phyloP scores from a whole-genome alignment of 2,888 invertebrate genomes.

The Caenorhabditis panamensis region DNA sequence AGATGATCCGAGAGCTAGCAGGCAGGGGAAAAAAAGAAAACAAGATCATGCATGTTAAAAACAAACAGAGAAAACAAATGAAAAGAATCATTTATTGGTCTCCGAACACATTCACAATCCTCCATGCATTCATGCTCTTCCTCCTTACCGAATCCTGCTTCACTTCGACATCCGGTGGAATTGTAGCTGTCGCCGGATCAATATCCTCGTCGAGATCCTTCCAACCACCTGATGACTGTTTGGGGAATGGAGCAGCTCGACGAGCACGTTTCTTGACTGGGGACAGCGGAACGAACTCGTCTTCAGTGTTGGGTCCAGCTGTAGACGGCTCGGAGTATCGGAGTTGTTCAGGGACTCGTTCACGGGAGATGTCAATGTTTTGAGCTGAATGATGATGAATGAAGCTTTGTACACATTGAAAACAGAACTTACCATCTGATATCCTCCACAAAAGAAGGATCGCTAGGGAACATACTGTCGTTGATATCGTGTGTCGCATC shows the following conservation, averaged over 20 bases:
- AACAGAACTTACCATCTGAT: conserved; percentile 23
- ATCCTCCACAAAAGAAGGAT: conserved; percentile 34
- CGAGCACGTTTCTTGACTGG: conserved; percentile 33
- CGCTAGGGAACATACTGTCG: conserved; percentile 15
- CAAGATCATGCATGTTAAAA: conserved; percentile 2
- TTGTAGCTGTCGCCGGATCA: conserved; percentile 54
- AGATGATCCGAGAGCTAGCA: conserved; percentile 3
- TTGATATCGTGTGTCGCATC: conserved; percentile 16
- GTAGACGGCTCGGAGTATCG: conserved; percentile 43
- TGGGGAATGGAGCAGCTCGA: conserved; percentile 37
- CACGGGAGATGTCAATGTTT: conserved; percentile 44
- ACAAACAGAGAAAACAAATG: conserved; percentile 3
- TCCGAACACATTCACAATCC: background rate
- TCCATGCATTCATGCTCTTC: conserved; percentile 16
- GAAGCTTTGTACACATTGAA: too few relatives aligned
- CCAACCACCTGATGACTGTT: background rate
- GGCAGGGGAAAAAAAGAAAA: background rate
- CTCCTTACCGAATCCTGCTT: conserved; percentile 55
- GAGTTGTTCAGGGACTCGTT: conserved; percentile 42
- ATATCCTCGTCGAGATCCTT: conserved; percentile 29
- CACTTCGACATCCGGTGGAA: conserved; percentile 55
- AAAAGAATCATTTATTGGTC: background rate
- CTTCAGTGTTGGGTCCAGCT: conserved; percentile 34
- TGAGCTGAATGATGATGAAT: too few relatives aligned
- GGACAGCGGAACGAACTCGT: conserved; percentile 42